Evolutionary conservation across 2,888 invertebrate genomes (phyloP).

Genomic region (Plagodis dolabraria): DNA sequence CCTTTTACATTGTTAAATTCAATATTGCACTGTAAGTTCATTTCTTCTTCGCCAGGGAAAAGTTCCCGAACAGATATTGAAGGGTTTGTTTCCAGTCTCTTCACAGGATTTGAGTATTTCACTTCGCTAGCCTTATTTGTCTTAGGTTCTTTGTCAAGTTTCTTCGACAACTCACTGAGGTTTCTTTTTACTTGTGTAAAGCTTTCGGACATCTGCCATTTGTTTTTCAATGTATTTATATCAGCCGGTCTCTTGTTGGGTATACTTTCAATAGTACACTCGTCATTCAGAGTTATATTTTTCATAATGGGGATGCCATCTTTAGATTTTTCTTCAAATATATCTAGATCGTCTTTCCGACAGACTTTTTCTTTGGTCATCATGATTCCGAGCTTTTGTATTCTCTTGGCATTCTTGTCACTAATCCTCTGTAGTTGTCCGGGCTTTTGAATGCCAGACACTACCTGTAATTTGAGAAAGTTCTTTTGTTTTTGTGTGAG

Average conservation of each 20-base stretch:
- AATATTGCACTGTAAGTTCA: constrained; percentile 90
- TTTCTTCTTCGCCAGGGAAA: constrained; percentile 93
- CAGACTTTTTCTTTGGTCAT: constrained; percentile 59
- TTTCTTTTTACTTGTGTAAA: constrained; percentile 81
- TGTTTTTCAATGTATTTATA: constrained; percentile 78
- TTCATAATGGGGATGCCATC: constrained; percentile 60
- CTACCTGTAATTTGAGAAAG: constrained; percentile 65
- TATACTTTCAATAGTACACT: constrained; percentile 85
- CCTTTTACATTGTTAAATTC: constrained; percentile 90
- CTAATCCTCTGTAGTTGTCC: constrained; percentile 68
- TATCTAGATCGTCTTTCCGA: constrained; percentile 49
- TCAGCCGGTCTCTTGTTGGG: constrained; percentile 77
- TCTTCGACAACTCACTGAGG: constrained; percentile 76
- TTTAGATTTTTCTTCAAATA: constrained; percentile 58
- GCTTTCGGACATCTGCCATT: constrained; percentile 81
- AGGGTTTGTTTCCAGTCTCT: constrained; percentile 89
- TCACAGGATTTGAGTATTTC: constrained; percentile 86
- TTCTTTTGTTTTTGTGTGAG: constrained; percentile 71
- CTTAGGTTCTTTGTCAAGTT: constrained; percentile 72
- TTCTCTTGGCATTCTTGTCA: constrained; percentile 74
- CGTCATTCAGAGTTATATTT: constrained; percentile 83
- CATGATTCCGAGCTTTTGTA: constrained; percentile 75
- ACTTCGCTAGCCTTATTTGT: constrained; percentile 59
- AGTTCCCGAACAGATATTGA: constrained; percentile 93
- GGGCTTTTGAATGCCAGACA: constrained; percentile 66